Percentiles rank a stretch among this genome's conserved stretches.
Conservation (phyloP, 2,113 vertebrate genomes). For the Syngnathoides biaculeatus region DNA sequence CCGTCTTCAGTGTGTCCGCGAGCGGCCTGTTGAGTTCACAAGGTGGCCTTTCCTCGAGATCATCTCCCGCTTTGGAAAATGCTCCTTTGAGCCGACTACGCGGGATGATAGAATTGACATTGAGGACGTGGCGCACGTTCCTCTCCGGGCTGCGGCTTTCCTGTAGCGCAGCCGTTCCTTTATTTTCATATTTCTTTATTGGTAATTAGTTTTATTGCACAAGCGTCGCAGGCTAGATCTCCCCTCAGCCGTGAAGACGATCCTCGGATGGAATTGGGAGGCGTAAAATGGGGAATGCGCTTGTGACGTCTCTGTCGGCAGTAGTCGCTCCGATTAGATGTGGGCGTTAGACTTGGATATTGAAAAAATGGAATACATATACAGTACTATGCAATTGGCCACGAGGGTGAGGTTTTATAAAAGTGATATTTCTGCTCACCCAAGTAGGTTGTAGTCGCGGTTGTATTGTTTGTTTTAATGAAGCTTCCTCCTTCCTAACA, state of each 20-base stretch:
- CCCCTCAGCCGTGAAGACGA: conserved; percentile 28
- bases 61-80: conserved; percentile 4
- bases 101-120: conserved; percentile 55
- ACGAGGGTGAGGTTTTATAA: too few relatives aligned
- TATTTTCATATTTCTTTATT: conserved; percentile 16
- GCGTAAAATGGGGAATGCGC: conserved; percentile 12
- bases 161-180: conserved; percentile 13
- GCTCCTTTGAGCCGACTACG: conserved; percentile 29
- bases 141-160: conserved; percentile 25
- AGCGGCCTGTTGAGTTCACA: too few relatives aligned
- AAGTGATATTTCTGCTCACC: too few relatives aligned
- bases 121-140: conserved; percentile 15
- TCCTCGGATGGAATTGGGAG: conserved; percentile 30
- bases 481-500: too few relatives aligned
- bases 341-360: background rate
- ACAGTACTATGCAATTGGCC: too few relatives aligned
- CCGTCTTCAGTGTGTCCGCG: too few relatives aligned
- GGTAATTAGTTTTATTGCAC: conserved; percentile 41
- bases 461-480: too few relatives aligned
- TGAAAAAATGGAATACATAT: background rate
- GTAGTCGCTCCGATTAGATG: background rate
- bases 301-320: background rate
- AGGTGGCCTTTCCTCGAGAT: too few relatives aligned
- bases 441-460: too few relatives aligned
- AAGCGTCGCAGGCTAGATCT: conserved; percentile 4